Base-by-base conservation (phyloP, 2,113 vertebrate species). In the Oreochromis tanganicae region DNA sequence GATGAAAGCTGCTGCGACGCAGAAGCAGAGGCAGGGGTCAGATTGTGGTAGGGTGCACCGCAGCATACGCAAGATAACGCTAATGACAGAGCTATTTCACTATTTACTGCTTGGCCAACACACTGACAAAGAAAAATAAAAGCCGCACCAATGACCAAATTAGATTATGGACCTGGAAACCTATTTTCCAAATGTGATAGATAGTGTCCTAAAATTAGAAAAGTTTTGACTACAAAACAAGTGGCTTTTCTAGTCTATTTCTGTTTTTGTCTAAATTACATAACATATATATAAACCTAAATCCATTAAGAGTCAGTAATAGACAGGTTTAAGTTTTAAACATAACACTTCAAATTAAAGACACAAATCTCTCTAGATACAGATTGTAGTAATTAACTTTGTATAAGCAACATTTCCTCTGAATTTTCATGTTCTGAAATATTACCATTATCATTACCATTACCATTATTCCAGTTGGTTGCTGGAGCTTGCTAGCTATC, bases 1-100 rank as follows among this genome's bases (percentile, higher is more conserved):
- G 94, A 95, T 95, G 92, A 95, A 92, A 94, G 93, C 91, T 85
- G 63, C 90, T 88, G 87, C 55, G 21, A 83, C 73, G 14, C 84
- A 19, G 57, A 86, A 85, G 81, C 82, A 89, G 50, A 85, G 81
- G 66, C 88, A 80, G 63, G 79, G 91, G 92, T 89, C 88, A 94
- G 84, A 92, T 24, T 87, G 84, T 82, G 80, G 68, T 4, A 4
- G 85, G 90, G 82, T 80, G 85, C 82, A 91, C 54, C 75, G 81
- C 13, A 79, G 57, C 55, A 12, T 34, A 83, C 17, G 10, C 56
- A 43, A 91, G 91, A 93, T 93, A 94, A 91, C 66, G n/a, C 71
- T 87, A 90, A 87, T 85, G 81, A 90, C 85, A 84, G 41, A 48
- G 83, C 84, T 82, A 68, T 85, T 89, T 88, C 88, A 88, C 24